These are phyloP conservation scores for Melanerpes formicivorus DNA, from an alignment of 2,113 vertebrate genomes.

Conservation along the genomic window DNA sequence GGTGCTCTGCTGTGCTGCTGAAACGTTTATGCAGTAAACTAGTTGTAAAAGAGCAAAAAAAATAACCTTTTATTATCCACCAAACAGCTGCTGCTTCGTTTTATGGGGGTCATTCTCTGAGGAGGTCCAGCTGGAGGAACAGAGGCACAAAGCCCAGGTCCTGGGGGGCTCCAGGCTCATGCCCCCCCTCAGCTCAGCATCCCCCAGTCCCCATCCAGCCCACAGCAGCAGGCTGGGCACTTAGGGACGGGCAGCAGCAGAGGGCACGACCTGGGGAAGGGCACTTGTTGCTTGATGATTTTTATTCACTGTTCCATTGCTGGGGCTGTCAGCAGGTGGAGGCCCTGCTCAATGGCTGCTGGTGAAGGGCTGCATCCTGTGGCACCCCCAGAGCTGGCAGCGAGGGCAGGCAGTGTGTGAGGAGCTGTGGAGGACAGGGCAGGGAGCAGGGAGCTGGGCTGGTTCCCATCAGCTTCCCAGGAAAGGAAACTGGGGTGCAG, in stretches of 20 bases:
- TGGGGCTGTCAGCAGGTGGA: background rate
- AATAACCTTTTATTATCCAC: conserved; percentile 1
- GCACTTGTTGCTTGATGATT: background rate
- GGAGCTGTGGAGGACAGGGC: background rate
- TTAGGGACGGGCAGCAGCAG: accelerated
- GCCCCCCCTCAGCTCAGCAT: background rate
- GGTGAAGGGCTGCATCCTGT: background rate
- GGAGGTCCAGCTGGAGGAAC: background rate
- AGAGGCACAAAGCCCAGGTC: background rate
- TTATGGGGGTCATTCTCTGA: conserved; percentile 26
- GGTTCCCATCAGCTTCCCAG: background rate
- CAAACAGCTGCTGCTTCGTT: conserved; percentile 43
- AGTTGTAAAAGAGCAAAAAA: conserved; percentile 24
- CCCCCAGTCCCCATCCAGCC: background rate
- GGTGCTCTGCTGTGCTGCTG: background rate
- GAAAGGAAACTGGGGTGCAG: too few species aligned
- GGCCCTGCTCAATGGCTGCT: background rate
- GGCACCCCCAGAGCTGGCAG: background rate
- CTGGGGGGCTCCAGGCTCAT: background rate
- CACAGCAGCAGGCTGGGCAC: background rate
- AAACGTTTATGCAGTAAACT: background rate
- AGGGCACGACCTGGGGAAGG: background rate
- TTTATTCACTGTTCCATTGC: background rate
- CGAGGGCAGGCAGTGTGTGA: background rate
- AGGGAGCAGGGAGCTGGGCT: background rate